These are phyloP conservation scores for Heliangelus exortis DNA, from an alignment of 2,797 vertebrate genomes.

Conservation along the genomic window DNA sequence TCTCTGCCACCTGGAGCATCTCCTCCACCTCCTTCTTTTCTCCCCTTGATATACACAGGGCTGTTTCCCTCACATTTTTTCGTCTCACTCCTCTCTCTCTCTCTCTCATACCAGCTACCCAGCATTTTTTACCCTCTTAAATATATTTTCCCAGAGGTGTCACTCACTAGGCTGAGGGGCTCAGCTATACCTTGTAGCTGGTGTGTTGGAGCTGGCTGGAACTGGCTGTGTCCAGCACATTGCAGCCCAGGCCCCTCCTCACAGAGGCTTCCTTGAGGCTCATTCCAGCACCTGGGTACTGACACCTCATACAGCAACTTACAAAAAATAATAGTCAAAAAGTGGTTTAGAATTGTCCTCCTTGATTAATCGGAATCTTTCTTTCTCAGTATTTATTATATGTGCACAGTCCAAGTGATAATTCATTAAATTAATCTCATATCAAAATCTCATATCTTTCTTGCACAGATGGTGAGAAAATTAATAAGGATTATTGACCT, in stretches of 20 bases:
- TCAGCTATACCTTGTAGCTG: fast-evolving
- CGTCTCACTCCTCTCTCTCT: too few relatives aligned
- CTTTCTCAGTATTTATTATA: not conserved
- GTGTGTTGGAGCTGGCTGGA: not conserved
- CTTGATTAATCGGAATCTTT: not conserved
- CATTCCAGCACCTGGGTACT: not conserved
- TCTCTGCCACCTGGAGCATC: not conserved
- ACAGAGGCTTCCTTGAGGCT: too few relatives aligned
- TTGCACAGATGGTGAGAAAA: not conserved
- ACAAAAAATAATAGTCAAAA: not conserved
- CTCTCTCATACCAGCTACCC: too few relatives aligned
- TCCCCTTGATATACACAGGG: not conserved
- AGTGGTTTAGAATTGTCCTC: not conserved
- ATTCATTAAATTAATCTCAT: too few relatives aligned
- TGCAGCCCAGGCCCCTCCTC: not conserved
- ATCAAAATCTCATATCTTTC: not conserved
- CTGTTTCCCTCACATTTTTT: not conserved
- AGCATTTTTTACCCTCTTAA: not conserved
- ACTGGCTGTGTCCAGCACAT: fast-evolving
- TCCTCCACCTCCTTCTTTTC: not conserved
- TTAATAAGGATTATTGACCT: not conserved
- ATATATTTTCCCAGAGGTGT: not conserved
- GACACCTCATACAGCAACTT: not conserved
- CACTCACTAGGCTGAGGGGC: not conserved
- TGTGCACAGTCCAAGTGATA: not conserved